Evolutionary conservation across 1,140 invertebrate species (phyloP).

Genomic region (Halictus rubicundus): DNA sequence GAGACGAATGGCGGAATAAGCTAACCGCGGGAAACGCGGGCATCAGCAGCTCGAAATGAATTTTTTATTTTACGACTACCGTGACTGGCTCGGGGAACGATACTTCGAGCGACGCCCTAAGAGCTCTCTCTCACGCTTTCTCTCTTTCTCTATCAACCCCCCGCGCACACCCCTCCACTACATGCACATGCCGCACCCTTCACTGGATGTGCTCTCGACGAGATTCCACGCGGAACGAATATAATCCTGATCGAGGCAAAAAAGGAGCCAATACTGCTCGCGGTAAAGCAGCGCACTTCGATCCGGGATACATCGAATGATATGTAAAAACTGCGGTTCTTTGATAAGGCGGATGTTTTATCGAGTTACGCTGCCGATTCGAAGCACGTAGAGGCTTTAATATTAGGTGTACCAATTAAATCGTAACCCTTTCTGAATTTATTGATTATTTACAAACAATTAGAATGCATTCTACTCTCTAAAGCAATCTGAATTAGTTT

Average conservation of each 20-base stretch:
- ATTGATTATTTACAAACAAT: too few relatives aligned
- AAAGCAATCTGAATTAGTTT: too few relatives aligned
- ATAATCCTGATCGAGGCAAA: not conserved
- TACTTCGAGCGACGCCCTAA: not conserved
- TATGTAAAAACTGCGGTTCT: not conserved
- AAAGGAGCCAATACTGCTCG: not conserved
- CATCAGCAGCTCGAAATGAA: slow-evolving; percentile 31
- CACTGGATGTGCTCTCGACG: too few relatives aligned
- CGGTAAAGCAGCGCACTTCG: not conserved
- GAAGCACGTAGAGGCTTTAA: too few relatives aligned
- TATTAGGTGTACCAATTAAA: too few relatives aligned
- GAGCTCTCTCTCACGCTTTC: too few relatives aligned
- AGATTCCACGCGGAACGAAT: slow-evolving; percentile 2
- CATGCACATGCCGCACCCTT: not conserved
- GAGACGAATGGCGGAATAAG: slow-evolving; percentile 31
- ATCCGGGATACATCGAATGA: not conserved
- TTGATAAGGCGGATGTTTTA: not conserved
- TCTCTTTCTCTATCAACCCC: too few relatives aligned
- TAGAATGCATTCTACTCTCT: too few relatives aligned
- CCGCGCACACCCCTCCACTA: too few relatives aligned
- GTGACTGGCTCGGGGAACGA: not conserved
- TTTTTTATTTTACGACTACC: slow-evolving; percentile 46
- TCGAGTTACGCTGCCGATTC: not conserved
- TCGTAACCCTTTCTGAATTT: too few relatives aligned
- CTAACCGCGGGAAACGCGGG: not conserved